Evolutionary conservation across 2,888 invertebrate genomes (phyloP).

Genomic region (Brenthis hecate): DNA sequence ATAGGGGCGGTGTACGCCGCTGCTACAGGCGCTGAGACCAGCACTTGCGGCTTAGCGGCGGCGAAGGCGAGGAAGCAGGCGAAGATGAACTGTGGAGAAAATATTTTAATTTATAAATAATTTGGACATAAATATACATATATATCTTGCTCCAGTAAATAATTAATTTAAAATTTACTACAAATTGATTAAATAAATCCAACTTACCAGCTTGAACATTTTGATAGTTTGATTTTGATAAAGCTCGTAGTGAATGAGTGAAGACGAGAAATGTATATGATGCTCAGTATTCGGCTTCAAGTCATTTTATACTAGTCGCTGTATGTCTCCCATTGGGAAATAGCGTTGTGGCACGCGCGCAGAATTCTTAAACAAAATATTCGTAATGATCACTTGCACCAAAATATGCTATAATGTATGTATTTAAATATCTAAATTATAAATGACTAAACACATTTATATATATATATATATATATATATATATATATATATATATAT

Average conservation of each 20-base stretch:
- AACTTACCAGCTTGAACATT: slow-evolving; percentile 56
- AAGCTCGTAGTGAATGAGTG: slow-evolving; percentile 30
- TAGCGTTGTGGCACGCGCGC: slow-evolving; percentile 25
- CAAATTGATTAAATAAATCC: too few species aligned
- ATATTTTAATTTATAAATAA: too few species aligned
- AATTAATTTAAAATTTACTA: too few species aligned
- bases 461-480: too few species aligned
- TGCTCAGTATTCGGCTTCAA: slow-evolving; percentile 37
- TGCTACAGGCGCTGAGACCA: slow-evolving; percentile 58
- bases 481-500: too few species aligned
- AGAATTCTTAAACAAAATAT: slow-evolving; percentile 12
- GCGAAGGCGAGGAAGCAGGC: slow-evolving; percentile 76
- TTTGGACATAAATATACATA: too few species aligned
- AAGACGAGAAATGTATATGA: slow-evolving; percentile 46
- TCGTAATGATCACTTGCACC: not conserved
- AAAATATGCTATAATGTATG: not conserved
- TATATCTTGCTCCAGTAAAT: too few species aligned
- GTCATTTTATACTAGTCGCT: slow-evolving; percentile 55
- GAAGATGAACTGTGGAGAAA: slow-evolving; percentile 61
- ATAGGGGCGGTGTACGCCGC: slow-evolving; percentile 58
- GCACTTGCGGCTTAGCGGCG: slow-evolving; percentile 66
- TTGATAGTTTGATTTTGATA: slow-evolving; percentile 40
- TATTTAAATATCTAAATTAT: too few species aligned
- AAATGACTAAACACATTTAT: too few species aligned
- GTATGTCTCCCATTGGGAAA: slow-evolving; percentile 33